Evolutionary conservation across 2,888 invertebrate species (phyloP), one percentile per base, ranked within the genome.

Genomic region (Chloroclystis v-ata): DNA sequence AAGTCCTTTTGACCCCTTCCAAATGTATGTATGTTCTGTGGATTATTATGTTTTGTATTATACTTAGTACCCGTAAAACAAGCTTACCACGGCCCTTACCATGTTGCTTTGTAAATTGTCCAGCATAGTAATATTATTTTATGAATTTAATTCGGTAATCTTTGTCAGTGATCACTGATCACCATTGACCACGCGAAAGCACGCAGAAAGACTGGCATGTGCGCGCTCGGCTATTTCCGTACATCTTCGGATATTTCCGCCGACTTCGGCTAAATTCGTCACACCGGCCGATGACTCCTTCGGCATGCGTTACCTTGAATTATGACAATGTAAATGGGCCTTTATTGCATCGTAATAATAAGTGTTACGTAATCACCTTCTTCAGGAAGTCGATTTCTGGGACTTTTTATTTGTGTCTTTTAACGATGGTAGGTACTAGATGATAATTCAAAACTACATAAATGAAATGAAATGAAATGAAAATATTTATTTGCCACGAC

Each of bases 231-330:
- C 2, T 33, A 33, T 33, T 33, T 33, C 32, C 32, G 82, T 20
- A 5, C 71, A 72, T 75, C 69, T 78, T 83, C 79, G 83, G 75
- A 71, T 86, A 85, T 85, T 85, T 81, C 78, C 81, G 82, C 56
- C 54, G 61, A 59, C 73, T 78, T 82, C 80, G 80, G 78, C 78
- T 85, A 83, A 78, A 78, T 82, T 75, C 78, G 84, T 77, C 78
- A 66, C 52, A 65, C 49, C 82, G 86, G 86, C 76, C 85, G 83
- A 85, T 86, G 86, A 86, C 86, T 82, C 73, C 77, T 57, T 53
- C 67, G 77, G 80, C 77, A 79, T 74, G 76, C 77, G 76, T 72
- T 65, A 82, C 83, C 79, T 81, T 81, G 79, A 75, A 54, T 60
- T 63, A 61, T 54, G 63, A 61, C 65, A 67, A 59, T 60, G 61